Percentiles rank a stretch among this genome's conserved stretches.
Evolutionary conservation across 2,797 vertebrate genomes (phyloP).

Genomic region (Lophotriccus pileatus): DNA sequence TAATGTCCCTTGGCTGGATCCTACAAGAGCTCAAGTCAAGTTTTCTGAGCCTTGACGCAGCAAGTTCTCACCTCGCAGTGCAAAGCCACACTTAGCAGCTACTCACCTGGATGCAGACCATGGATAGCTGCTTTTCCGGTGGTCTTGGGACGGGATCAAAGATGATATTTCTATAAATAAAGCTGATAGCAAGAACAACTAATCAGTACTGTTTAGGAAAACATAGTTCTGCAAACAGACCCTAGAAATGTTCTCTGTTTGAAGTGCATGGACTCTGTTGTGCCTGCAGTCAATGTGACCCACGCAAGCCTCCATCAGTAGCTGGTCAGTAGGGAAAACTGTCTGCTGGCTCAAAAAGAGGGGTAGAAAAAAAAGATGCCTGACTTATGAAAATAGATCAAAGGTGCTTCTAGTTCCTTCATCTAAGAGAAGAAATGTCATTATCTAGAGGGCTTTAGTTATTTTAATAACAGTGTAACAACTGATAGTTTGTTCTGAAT

Average conservation of each 20-base stretch:
- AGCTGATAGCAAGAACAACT: background rate
- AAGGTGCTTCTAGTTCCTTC: background rate
- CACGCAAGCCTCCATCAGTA: background rate
- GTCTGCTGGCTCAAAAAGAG: background rate
- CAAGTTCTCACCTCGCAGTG: background rate
- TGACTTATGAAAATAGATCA: background rate
- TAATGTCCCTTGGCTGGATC: background rate
- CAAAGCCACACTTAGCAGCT: background rate
- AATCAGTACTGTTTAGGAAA: background rate
- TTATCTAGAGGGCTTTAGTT: background rate
- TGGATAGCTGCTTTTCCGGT: background rate
- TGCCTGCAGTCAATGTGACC: background rate
- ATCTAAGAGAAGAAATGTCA: background rate
- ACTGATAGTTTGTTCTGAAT: background rate
- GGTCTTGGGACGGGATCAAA: background rate
- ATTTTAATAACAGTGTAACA: background rate
- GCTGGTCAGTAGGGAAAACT: background rate
- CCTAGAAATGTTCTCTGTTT: background rate
- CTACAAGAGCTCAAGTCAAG: background rate
- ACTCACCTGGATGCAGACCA: background rate
- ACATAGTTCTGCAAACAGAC: background rate
- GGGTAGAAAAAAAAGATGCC: rapidly evolving
- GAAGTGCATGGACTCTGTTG: background rate
- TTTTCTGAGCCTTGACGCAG: background rate
- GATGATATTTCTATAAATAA: background rate